Base-by-base conservation (phyloP, 2,797 vertebrate species). In the Spinus pinus region DNA sequence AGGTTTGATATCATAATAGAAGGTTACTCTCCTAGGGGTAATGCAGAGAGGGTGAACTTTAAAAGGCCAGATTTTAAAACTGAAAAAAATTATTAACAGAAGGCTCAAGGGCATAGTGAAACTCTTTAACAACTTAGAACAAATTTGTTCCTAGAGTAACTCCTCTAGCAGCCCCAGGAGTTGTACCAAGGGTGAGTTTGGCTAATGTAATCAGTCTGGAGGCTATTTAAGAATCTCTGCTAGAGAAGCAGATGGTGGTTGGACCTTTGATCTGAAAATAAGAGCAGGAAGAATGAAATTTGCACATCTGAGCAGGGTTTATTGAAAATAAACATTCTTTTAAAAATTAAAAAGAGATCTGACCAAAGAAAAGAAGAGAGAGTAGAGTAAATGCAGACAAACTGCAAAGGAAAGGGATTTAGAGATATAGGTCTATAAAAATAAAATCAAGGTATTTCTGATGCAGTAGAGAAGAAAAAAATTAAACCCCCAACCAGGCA, bases 1-100 rank as follows among this genome's bases (percentile, higher is more conserved):
- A 97, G 85, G 88, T 96, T 96, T 96, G 94, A 96, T 97, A 96
- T 95, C 95, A 97, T 95, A 94, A 93, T 94, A 95, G 95, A 97
- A 97, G 95, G 95, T 96, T 96, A 92, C 54, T 78, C 94, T 94
- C 94, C 82, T 87, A 95, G 87, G 94, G 93, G 89, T 95, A 93
- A 83, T 93, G 88, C 95, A 93, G 67, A 84, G 57, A 95, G 96
- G 92, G 91, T 96, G 97, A 97, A 97, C 95, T 97, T 96, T 86
- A 87, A 97, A 97, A 97, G 90, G 95, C 94, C 94, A 97, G 78
- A 90, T 96, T 96, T 96, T 90, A 93, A 90, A 97, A 91, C 94
- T 92, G 80, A 94, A 90, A 93, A 94, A 96, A 96, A 95, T 93
- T 50, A 96, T 97, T 95, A 96, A 93, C 84, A 91, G 86, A 90